Conservation (phyloP, 2,797 vertebrate genomes). For the Tiaroga cobitis region DNA sequence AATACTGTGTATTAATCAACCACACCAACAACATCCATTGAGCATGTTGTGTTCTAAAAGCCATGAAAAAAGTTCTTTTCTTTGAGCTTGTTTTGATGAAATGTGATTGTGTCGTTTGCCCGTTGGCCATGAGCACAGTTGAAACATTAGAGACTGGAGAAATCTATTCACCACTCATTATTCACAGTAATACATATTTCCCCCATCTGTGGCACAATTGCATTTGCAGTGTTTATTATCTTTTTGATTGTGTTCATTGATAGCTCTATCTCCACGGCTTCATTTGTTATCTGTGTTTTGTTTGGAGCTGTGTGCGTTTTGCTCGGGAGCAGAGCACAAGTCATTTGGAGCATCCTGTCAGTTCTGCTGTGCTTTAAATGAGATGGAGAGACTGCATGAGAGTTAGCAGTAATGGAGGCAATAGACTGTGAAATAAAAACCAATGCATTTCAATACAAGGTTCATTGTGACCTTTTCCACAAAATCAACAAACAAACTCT, state of each 20-base stretch:
- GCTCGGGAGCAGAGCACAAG: constrained; percentile 69
- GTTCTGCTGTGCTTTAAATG: constrained; percentile 76
- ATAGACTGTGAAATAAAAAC: constrained; percentile 76
- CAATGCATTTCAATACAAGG: constrained; percentile 65
- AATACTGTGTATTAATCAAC: constrained; percentile 28
- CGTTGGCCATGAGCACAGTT: constrained; percentile 50
- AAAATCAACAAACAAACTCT: constrained; percentile 41
- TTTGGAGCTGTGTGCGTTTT: constrained; percentile 50
- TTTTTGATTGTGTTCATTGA: constrained; percentile 72
- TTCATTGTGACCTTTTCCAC: constrained; percentile 40
- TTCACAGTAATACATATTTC: constrained; percentile 46
- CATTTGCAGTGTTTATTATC: constrained; percentile 66
- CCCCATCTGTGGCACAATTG: constrained; percentile 49
- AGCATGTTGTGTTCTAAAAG: constrained; percentile 23
- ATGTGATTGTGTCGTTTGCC: constrained; percentile 43
- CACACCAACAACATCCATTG: constrained; percentile 1
- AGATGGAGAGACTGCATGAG: constrained; percentile 69
- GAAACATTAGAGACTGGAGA: constrained; percentile 46
- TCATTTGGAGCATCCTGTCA: constrained; percentile 76
- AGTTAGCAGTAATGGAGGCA: constrained; percentile 75
- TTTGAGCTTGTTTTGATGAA: constrained; percentile 43
- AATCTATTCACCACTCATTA: constrained; percentile 49
- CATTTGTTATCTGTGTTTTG: constrained; percentile 65
- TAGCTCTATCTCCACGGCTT: constrained; percentile 62
- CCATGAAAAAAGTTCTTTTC: constrained; percentile 10